Conservation (phyloP, 1,140 invertebrate genomes). For the Ganaspis sp. region DNA sequence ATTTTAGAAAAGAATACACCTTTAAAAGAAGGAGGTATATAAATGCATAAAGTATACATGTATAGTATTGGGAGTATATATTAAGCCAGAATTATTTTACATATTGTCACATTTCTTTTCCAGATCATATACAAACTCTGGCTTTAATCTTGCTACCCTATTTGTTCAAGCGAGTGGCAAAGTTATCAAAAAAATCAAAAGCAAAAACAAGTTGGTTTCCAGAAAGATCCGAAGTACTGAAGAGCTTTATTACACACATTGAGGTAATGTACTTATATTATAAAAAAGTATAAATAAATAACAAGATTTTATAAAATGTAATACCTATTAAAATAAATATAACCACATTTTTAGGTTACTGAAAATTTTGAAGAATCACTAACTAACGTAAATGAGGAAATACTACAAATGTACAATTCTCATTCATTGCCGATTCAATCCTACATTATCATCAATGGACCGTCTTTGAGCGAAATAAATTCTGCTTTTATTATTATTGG, state of each 20-base stretch:
- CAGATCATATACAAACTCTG: background rate
- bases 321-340: background rate
- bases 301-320: too few species aligned
- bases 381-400: background rate
- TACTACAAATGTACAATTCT: background rate
- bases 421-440: background rate
- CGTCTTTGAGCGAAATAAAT: background rate
- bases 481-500: background rate
- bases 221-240: background rate
- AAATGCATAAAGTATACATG: conserved; percentile 22
- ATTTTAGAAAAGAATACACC: background rate
- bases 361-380: background rate
- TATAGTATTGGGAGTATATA: conserved; percentile 41
- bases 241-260: background rate
- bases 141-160: background rate
- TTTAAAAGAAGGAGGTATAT: conserved; percentile 26
- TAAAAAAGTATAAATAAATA: too few species aligned
- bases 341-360: background rate
- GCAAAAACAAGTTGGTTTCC: background rate
- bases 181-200: background rate
- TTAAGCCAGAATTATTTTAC: conserved; percentile 23
- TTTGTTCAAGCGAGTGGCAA: background rate
- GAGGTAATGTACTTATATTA: background rate
- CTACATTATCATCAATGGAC: background rate
- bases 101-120: background rate